A percentile compares a stretch with the other conserved stretches of the same genome.
phyloP scores from a whole-genome alignment of 92 coral and sea anemone species.

The Parazoanthus swiftii region DNA sequence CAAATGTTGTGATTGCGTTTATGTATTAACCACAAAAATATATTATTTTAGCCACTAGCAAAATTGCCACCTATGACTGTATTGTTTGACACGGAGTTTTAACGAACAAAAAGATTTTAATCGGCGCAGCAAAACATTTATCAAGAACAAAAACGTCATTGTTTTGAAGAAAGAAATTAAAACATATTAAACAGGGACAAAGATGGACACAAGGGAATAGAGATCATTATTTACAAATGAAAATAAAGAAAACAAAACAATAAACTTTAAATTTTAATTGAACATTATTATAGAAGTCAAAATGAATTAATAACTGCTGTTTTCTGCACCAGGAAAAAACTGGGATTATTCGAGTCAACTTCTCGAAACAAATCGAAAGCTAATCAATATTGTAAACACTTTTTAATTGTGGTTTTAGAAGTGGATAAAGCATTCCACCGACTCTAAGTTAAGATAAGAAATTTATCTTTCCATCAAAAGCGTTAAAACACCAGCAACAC shows the following conservation, averaged over 20 bases:
- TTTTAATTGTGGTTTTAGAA: neutral
- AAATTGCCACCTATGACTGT: neutral
- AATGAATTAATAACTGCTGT: neutral
- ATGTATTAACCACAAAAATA: too few species aligned
- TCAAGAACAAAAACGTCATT: neutral
- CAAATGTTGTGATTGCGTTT: too few species aligned
- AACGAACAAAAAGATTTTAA: neutral
- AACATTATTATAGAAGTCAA: neutral
- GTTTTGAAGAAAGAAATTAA: slow-evolving; percentile 1
- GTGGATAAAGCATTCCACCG: slow-evolving; percentile 1
- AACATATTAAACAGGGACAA: neutral
- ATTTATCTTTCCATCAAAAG: neutral
- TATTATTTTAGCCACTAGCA: neutral
- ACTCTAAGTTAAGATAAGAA: neutral
- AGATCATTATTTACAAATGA: slow-evolving; percentile 15
- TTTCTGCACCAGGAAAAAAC: neutral
- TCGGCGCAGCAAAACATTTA: neutral
- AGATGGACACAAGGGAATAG: neutral
- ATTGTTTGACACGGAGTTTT: neutral
- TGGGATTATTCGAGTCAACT: neutral
- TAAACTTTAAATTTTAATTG: neutral
- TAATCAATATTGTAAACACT: neutral
- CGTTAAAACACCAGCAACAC: neutral
- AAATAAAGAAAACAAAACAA: slow-evolving; percentile 20
- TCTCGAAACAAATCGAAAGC: neutral